Conservation (phyloP, 2,113 vertebrate genomes). For the Gobio gobio region DNA sequence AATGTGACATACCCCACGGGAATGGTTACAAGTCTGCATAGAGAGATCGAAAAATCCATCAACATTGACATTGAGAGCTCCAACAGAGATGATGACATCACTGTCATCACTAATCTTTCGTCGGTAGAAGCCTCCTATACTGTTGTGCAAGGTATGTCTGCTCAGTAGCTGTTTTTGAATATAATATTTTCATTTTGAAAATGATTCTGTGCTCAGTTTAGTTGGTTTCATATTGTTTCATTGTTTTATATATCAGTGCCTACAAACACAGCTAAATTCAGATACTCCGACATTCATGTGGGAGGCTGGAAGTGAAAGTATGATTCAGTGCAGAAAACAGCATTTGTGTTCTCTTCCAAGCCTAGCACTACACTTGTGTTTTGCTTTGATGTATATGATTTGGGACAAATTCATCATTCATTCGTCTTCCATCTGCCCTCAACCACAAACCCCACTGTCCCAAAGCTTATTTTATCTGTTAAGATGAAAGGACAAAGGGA, state of each 20-base stretch:
- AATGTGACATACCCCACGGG: slow-evolving; percentile 98
- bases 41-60: slow-evolving; percentile 98
- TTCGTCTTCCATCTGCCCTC: slow-evolving; percentile 60
- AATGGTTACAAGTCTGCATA: slow-evolving; percentile 95
- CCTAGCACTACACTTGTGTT: slow-evolving; percentile 45
- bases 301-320: not conserved
- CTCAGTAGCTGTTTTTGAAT: not conserved
- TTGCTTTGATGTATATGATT: slow-evolving; percentile 65
- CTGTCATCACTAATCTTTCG: slow-evolving; percentile 97
- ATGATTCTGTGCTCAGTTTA: not conserved
- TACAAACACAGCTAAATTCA: not conserved
- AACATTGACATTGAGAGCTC: slow-evolving; percentile 99
- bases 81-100: slow-evolving; percentile 96
- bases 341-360: slow-evolving; percentile 48
- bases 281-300: not conserved
- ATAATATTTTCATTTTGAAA: not conserved
- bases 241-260: slow-evolving; percentile 6
- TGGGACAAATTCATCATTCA: slow-evolving; percentile 72
- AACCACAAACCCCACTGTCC: slow-evolving; percentile 66
- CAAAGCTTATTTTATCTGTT: slow-evolving; percentile 74
- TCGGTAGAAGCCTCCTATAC: slow-evolving; percentile 98
- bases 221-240: not conserved
- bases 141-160: slow-evolving; percentile 90
- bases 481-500: slow-evolving; percentile 51
- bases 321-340: slow-evolving; percentile 14